Conservation (phyloP, 2,113 vertebrate species). For the Synchiropus splendidus region DNA sequence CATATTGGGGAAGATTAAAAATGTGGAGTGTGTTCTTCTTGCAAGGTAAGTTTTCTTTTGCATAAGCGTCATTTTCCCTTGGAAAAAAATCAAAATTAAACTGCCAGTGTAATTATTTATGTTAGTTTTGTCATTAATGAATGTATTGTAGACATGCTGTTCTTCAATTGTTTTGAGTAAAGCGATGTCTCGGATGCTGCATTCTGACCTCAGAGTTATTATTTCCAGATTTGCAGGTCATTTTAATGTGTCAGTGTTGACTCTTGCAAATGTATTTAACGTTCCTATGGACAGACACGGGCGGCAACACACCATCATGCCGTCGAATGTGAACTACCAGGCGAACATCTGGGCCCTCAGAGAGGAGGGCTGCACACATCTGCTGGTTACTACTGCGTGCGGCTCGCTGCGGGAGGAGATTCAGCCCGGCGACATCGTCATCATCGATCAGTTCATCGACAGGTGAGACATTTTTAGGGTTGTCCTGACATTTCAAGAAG, state of each 20-base stretch:
- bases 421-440: slow-evolving; percentile 87
- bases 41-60: slow-evolving; percentile 72
- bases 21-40: slow-evolving; percentile 89
- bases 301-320: slow-evolving; percentile 88
- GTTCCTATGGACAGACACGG: slow-evolving; percentile 79
- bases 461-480: too few species aligned
- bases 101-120: too few species aligned
- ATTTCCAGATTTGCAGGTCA: too few species aligned
- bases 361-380: slow-evolving; percentile 86
- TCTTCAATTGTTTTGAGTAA: too few species aligned
- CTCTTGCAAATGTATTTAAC: too few species aligned
- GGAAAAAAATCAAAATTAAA: not conserved
- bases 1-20: slow-evolving; percentile 92
- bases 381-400: slow-evolving; percentile 88
- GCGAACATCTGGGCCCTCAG: slow-evolving; percentile 94
- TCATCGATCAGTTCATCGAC: slow-evolving; percentile 96
- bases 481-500: too few species aligned
- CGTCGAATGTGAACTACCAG: slow-evolving; percentile 84
- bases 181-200: too few species aligned
- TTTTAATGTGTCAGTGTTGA: not conserved
- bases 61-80: too few species aligned
- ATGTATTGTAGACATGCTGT: too few species aligned
- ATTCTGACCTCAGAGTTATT: too few species aligned
- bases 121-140: too few species aligned
- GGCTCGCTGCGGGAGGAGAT: slow-evolving; percentile 90